phyloP scores from a whole-genome alignment of 2,797 vertebrate genomes.

The Phrynocephalus vlangalii region DNA sequence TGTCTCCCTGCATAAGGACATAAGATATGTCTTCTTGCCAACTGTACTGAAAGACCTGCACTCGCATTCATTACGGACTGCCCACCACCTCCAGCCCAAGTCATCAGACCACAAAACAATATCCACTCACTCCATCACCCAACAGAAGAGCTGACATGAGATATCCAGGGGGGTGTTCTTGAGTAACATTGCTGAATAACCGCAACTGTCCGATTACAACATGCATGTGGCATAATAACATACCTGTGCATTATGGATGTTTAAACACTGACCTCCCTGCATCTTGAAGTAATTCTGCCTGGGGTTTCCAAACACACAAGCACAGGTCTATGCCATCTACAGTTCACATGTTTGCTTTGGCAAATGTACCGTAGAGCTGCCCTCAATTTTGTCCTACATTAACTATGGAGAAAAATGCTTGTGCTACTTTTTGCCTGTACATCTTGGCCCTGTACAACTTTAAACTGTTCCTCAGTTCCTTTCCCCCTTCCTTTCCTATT shows the following conservation, averaged over 20 bases:
- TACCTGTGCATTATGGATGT: not conserved
- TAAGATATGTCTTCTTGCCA: not conserved
- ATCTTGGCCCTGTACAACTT: not conserved
- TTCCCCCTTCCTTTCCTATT: not conserved
- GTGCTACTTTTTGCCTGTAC: not conserved
- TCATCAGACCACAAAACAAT: not conserved
- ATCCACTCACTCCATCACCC: not conserved
- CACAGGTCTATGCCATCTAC: not conserved
- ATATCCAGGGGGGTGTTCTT: not conserved
- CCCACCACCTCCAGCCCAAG: not conserved
- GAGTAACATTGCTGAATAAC: not conserved
- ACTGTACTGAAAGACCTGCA: not conserved
- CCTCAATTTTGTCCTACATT: not conserved
- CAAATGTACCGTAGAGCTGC: not conserved
- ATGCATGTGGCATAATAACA: not conserved
- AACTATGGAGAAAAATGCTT: not conserved
- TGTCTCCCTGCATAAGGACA: constrained; percentile 31
- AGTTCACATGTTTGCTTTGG: not conserved
- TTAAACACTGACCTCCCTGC: not conserved
- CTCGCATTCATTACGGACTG: no score
- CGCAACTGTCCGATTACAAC: not conserved
- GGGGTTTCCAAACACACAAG: no score
- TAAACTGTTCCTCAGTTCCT: no score
- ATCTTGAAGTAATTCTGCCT: not conserved
- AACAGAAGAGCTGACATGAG: not conserved